Evolutionary conservation across 2,888 invertebrate species (phyloP).

Genomic region (Dryadula phaetusa): DNA sequence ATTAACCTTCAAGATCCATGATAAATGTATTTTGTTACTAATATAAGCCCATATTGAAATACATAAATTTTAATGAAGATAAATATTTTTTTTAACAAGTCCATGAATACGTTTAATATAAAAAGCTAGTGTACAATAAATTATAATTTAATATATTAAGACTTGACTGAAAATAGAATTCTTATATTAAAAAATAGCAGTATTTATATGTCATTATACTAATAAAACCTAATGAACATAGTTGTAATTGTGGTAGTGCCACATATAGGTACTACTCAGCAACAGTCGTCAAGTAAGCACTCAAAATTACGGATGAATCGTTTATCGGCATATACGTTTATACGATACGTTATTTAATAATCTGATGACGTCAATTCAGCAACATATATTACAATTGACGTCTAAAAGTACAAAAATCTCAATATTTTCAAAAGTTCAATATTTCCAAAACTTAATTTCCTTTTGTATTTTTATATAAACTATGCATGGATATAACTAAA

Average conservation of each 20-base stretch:
- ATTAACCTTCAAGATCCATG: conserved; percentile 40
- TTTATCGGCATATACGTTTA: conserved; percentile 10
- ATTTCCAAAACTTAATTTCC: too few species aligned
- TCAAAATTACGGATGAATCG: conserved; percentile 30
- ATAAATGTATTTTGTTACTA: conserved; percentile 19
- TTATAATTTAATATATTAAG: not conserved
- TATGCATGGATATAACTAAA: not conserved
- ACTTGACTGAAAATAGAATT: not conserved
- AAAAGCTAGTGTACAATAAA: not conserved
- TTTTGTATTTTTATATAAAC: not conserved
- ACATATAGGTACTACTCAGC: conserved; percentile 2
- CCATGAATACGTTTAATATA: too few species aligned
- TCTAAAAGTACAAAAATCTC: not conserved
- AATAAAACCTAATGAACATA: not conserved
- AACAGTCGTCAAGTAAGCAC: conserved; percentile 22
- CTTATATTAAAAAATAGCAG: not conserved
- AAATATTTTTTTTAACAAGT: too few species aligned
- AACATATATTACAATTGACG: not conserved
- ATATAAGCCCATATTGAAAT: conserved; percentile 4
- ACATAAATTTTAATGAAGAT: not conserved
- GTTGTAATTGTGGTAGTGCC: not conserved
- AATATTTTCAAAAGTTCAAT: too few species aligned
- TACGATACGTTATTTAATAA: conserved; percentile 30
- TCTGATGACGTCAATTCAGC: conserved; percentile 24
- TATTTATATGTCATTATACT: not conserved